Conservation (phyloP, 2,797 vertebrate genomes). For the Alcedo atthis region DNA sequence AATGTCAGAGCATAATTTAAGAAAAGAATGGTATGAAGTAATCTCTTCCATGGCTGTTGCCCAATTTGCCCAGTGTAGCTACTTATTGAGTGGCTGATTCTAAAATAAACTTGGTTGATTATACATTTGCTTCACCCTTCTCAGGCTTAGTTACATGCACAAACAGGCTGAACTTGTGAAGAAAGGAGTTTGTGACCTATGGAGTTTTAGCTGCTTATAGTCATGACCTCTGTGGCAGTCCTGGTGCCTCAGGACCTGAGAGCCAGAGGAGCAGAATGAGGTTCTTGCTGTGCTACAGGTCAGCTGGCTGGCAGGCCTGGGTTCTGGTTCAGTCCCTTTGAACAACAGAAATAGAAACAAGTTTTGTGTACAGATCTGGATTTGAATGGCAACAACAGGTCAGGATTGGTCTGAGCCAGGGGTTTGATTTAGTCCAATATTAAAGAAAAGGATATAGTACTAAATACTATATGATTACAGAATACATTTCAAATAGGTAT, state of each 20-base stretch:
- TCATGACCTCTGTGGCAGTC: not conserved
- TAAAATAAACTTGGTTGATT: constrained; percentile 56
- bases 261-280: not conserved
- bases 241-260: not conserved
- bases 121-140: constrained; percentile 39
- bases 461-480: not conserved
- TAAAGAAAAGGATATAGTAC: not conserved
- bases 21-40: not conserved
- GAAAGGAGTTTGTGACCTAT: not conserved
- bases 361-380: not conserved
- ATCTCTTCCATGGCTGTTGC: constrained; percentile 43
- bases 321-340: constrained; percentile 50
- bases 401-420: not conserved
- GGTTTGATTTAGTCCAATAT: not conserved
- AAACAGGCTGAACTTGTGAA: constrained; percentile 37
- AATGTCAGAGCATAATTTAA: constrained; percentile 63
- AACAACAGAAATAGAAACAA: not conserved
- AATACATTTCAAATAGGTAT: not conserved
- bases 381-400: not conserved
- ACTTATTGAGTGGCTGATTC: constrained; percentile 55
- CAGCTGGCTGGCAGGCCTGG: not conserved
- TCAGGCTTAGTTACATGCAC: not conserved
- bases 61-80: constrained; percentile 59
- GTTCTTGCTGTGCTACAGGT: not conserved
- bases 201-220: not conserved